phyloP scores from a whole-genome alignment of 2,888 invertebrate species.

The Neoscelio sp. region DNA sequence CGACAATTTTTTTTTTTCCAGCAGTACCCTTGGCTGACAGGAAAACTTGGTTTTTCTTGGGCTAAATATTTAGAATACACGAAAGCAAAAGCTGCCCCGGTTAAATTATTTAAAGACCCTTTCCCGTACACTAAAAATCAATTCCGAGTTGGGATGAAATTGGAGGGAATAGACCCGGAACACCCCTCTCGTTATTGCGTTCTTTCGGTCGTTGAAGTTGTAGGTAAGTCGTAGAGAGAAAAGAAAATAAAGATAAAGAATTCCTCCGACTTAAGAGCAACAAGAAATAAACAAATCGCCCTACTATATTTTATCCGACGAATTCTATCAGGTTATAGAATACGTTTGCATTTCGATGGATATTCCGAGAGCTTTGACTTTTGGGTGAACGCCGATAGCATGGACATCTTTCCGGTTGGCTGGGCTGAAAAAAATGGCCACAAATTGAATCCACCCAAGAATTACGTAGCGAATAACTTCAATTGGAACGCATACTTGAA shows the following conservation, averaged over 20 bases:
- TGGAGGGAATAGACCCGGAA: constrained; percentile 97
- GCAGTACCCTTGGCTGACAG: constrained; percentile 88
- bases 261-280: no score
- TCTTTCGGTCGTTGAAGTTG: constrained; percentile 91
- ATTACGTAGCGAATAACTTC: constrained; percentile 86
- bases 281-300: no score
- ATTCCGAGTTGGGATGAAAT: constrained; percentile 94
- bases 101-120: constrained; percentile 90
- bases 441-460: constrained; percentile 91
- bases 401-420: constrained; percentile 96
- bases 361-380: constrained; percentile 95
- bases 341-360: constrained; percentile 96
- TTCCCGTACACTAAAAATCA: constrained; percentile 91
- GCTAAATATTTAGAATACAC: constrained; percentile 89
- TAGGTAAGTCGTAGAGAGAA: constrained; percentile 81
- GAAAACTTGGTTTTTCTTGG: constrained; percentile 91
- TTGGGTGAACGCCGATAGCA: constrained; percentile 97
- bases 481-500: constrained; percentile 94
- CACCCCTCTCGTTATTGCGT: constrained; percentile 96
- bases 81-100: constrained; percentile 89
- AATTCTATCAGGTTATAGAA: constrained; percentile 90
- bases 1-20: constrained; percentile 10
- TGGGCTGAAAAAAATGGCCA: constrained; percentile 95
- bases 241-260: no score
- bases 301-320: constrained; percentile 1